Percentiles rank a stretch among this genome's conserved stretches.
phyloP scores from a whole-genome alignment of 1,140 invertebrate species.

The Bombus sylvicola region DNA sequence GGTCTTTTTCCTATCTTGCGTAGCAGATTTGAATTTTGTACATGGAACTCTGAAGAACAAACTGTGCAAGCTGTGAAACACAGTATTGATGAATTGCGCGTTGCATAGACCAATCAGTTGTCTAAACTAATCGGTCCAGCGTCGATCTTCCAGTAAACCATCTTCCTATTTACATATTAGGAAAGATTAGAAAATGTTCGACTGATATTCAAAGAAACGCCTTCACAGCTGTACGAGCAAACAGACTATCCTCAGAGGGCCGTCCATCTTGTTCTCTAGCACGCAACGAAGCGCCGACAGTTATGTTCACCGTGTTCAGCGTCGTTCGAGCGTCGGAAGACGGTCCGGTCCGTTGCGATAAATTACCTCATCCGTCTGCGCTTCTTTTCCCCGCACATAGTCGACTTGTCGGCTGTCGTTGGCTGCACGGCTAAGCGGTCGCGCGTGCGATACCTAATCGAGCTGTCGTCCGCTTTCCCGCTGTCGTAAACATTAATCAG shows the following conservation, averaged over 20 bases:
- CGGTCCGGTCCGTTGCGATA: slow-evolving; percentile 17
- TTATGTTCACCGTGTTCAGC: slow-evolving; percentile 11
- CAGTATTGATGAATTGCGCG: too few species aligned
- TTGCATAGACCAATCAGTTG: too few species aligned
- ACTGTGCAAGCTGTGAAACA: too few species aligned
- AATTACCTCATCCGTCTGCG: slow-evolving; percentile 30
- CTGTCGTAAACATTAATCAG: slow-evolving; percentile 45
- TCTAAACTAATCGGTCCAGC: background rate
- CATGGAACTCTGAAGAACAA: too few species aligned
- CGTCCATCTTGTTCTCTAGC: background rate
- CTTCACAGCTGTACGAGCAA: background rate
- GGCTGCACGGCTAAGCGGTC: slow-evolving; percentile 22
- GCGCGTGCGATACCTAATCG: slow-evolving; percentile 42
- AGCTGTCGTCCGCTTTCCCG: slow-evolving; percentile 46
- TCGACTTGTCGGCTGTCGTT: background rate
- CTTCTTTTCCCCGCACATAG: slow-evolving; percentile 18
- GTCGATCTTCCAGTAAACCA: background rate
- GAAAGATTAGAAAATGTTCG: background rate
- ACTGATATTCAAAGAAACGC: background rate
- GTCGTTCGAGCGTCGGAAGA: slow-evolving; percentile 28
- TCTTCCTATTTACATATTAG: too few species aligned
- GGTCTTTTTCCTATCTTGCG: too few species aligned
- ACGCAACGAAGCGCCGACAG: background rate
- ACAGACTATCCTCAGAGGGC: background rate
- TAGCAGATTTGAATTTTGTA: too few species aligned